Conservation (phyloP, 2,113 vertebrate genomes). For the Suncus etruscus region DNA sequence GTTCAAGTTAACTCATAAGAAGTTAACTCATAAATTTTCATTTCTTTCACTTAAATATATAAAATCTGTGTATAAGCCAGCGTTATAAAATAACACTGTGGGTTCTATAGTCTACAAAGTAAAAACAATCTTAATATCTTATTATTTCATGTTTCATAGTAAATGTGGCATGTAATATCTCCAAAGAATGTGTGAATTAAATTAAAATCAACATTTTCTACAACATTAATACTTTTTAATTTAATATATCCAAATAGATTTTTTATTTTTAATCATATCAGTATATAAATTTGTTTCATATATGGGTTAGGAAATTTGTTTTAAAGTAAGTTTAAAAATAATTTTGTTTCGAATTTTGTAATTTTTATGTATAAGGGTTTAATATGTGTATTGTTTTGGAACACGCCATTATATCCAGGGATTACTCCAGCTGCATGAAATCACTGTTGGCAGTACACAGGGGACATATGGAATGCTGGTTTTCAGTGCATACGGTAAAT, state of each 20-base stretch:
- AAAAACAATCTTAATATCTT: background rate
- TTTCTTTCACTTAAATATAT: background rate
- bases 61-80: background rate
- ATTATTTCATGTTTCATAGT: background rate
- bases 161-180: background rate
- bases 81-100: background rate
- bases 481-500: too few species aligned
- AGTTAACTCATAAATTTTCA: background rate
- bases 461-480: too few species aligned
- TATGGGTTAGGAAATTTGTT: background rate
- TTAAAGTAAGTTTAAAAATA: background rate
- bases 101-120: background rate
- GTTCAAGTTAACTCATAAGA: background rate
- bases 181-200: background rate
- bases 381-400: too few species aligned
- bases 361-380: background rate
- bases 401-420: background rate
- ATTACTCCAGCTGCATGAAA: too few species aligned
- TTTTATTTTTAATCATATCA: too few species aligned
- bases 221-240: constrained; percentile 4
- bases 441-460: too few species aligned
- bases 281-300: background rate
- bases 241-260: background rate
- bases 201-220: background rate
- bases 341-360: background rate